Percentiles rank a stretch among this genome's conserved stretches.
phyloP scores from a whole-genome alignment of 2,888 invertebrate species.

The Pardosa pseudoannulata region DNA sequence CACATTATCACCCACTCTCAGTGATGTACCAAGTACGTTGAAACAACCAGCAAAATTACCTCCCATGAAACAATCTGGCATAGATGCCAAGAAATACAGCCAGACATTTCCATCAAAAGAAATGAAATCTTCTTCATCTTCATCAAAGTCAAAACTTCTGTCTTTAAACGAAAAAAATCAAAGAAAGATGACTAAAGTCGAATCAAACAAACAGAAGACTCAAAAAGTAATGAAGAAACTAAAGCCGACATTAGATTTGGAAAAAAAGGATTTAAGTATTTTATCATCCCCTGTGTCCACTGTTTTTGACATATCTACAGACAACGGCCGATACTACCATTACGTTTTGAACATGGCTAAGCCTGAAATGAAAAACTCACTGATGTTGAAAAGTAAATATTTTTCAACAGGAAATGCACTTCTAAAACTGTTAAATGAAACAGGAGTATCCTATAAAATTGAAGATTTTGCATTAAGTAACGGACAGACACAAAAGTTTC shows the following conservation, averaged over 20 bases:
- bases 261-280: neutral
- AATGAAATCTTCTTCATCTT: too few relatives aligned
- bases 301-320: constrained; percentile 33
- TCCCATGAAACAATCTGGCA: too few relatives aligned
- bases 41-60: too few relatives aligned
- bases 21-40: too few relatives aligned
- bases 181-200: too few relatives aligned
- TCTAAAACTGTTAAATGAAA: constrained; percentile 29
- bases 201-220: too few relatives aligned
- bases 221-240: neutral
- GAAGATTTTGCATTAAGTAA: neutral
- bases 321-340: constrained; percentile 45
- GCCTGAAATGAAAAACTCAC: neutral
- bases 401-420: constrained; percentile 26
- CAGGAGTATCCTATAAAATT: neutral
- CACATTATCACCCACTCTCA: too few relatives aligned
- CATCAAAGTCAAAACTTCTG: too few relatives aligned
- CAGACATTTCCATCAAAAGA: too few relatives aligned
- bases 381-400: neutral
- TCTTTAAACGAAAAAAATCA: too few relatives aligned
- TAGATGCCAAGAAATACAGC: too few relatives aligned
- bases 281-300: constrained; percentile 41
- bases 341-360: constrained; percentile 44
- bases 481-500: neutral
- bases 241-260: neutral